Conservation (phyloP, 1,140 invertebrate genomes). For the Lutraria rhynchaena region DNA sequence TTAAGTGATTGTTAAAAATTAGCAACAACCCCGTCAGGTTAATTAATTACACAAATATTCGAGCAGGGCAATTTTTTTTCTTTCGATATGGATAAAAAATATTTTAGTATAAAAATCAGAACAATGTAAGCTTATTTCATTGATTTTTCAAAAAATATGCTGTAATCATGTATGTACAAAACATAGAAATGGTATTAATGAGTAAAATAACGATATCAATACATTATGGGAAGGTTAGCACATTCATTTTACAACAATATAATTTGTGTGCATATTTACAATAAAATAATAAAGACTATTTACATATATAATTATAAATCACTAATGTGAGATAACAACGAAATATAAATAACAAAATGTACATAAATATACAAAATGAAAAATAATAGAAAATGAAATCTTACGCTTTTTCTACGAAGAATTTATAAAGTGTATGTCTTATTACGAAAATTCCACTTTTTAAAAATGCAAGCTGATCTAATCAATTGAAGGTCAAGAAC, state of each 20-base stretch:
- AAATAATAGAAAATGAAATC: too few relatives aligned
- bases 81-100: not conserved
- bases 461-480: too few relatives aligned
- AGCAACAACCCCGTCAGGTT: too few relatives aligned
- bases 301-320: slow-evolving; percentile 29
- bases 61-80: too few relatives aligned
- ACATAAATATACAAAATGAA: slow-evolving; percentile 34
- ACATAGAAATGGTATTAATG: not conserved
- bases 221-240: not conserved
- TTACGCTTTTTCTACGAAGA: too few relatives aligned
- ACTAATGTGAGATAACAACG: slow-evolving; percentile 10
- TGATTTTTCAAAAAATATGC: not conserved
- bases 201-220: slow-evolving; percentile 3
- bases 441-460: too few relatives aligned
- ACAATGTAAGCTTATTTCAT: too few relatives aligned
- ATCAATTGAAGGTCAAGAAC: too few relatives aligned
- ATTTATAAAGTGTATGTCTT: too few relatives aligned
- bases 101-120: not conserved
- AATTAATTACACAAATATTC: too few relatives aligned
- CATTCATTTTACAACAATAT: slow-evolving; percentile 13
- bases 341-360: slow-evolving; percentile 42
- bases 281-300: slow-evolving; percentile 36
- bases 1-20: too few relatives aligned
- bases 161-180: not conserved
- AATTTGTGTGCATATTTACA: slow-evolving; percentile 32